Conservation (phyloP, 2,888 invertebrate species). For the Catotricha subobsoleta region DNA sequence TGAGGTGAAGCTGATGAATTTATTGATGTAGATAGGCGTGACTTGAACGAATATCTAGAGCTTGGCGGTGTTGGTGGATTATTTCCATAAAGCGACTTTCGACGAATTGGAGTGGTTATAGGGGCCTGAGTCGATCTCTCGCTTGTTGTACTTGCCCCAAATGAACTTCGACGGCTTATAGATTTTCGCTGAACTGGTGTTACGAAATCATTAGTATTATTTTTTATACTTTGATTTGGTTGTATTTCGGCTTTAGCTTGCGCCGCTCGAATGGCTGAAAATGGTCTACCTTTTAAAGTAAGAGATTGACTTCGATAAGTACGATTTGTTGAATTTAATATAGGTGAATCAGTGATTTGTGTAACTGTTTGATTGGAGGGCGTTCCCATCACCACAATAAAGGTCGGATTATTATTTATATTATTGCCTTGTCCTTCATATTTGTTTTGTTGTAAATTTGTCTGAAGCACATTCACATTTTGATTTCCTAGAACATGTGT, state of each 20-base stretch:
- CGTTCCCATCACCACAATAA: slow-evolving; percentile 2
- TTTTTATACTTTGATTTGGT: neutral
- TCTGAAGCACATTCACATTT: slow-evolving; percentile 1
- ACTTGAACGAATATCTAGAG: neutral
- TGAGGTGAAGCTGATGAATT: neutral
- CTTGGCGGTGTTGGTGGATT: neutral
- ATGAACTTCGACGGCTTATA: neutral
- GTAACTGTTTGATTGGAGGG: too few species aligned
- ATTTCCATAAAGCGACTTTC: neutral
- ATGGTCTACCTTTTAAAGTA: neutral
- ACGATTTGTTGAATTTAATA: too few species aligned
- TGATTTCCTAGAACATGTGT: neutral
- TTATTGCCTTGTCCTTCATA: too few species aligned
- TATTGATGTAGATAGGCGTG: neutral
- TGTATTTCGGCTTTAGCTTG: neutral
- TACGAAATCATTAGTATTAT: neutral
- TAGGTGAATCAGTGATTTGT: too few species aligned
- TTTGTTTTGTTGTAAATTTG: neutral
- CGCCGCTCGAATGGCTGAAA: neutral
- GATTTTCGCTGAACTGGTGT: neutral
- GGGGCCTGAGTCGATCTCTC: neutral
- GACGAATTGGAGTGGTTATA: neutral
- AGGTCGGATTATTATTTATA: slow-evolving; percentile 4
- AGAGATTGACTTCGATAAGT: slow-evolving; percentile 1
- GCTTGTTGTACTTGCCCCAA: neutral